Percentiles rank a stretch among this genome's conserved stretches.
Conservation (phyloP, 2,113 vertebrate genomes). For the Condylura cristata region DNA sequence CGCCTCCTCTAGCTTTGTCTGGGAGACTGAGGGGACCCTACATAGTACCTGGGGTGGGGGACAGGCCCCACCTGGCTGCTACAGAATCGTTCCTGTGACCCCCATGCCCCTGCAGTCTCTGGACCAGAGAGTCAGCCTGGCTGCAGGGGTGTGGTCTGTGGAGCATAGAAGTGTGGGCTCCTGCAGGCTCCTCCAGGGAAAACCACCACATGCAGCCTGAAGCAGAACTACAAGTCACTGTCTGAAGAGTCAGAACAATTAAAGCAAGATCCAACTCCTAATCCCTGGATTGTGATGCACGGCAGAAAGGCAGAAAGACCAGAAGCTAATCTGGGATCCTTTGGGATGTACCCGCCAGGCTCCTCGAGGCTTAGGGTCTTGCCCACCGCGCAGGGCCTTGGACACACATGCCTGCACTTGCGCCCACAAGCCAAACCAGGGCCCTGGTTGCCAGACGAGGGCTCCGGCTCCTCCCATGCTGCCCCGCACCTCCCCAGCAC, state of each 20-base stretch:
- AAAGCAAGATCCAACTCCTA: neutral
- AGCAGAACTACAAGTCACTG: neutral
- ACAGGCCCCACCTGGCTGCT: neutral
- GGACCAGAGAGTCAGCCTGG: neutral
- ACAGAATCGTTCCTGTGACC: neutral
- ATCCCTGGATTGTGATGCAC: neutral
- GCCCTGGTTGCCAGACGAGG: no score
- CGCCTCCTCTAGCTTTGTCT: neutral
- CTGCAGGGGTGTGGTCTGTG: neutral
- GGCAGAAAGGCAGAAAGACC: no score
- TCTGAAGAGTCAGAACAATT: neutral
- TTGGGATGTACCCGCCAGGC: neutral
- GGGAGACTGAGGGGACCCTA: neutral
- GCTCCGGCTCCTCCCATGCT: fast-evolving
- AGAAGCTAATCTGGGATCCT: neutral
- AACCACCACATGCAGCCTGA: neutral
- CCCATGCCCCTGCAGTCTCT: neutral
- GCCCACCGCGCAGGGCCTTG: neutral
- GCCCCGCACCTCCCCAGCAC: neutral
- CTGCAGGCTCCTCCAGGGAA: neutral
- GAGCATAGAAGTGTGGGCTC: no score
- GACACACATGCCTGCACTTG: neutral
- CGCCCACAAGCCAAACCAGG: no score
- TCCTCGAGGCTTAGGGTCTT: neutral
- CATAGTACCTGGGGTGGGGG: no score